Conservation (phyloP, 2,888 invertebrate genomes). For the Tinea pellionella region DNA sequence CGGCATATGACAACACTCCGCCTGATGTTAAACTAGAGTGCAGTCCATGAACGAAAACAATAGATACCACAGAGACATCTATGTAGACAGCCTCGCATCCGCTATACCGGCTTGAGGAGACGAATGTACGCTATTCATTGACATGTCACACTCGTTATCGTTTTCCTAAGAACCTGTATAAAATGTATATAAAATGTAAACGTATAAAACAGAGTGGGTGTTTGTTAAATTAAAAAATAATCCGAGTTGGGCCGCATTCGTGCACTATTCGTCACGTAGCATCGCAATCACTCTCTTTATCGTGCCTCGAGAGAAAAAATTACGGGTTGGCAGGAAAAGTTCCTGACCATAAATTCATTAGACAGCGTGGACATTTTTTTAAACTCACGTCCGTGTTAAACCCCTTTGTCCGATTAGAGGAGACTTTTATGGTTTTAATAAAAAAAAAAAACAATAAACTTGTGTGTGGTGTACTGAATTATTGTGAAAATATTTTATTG, state of each 20-base stretch:
- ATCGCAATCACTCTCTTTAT: slow-evolving; percentile 52
- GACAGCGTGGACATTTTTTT: slow-evolving; percentile 55
- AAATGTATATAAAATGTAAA: neutral
- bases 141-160: too few relatives aligned
- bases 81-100: too few relatives aligned
- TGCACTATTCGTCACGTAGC: slow-evolving; percentile 41
- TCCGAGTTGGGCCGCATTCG: neutral
- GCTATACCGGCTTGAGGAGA: too few relatives aligned
- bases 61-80: too few relatives aligned
- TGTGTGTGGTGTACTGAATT: too few relatives aligned
- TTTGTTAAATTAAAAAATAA: slow-evolving; percentile 15
- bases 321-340: slow-evolving; percentile 46
- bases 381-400: slow-evolving; percentile 43
- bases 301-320: slow-evolving; percentile 52
- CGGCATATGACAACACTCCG: too few relatives aligned
- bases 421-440: neutral
- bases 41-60: too few relatives aligned
- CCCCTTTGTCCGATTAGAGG: neutral
- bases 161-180: neutral
- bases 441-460: too few relatives aligned
- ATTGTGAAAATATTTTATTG: too few relatives aligned
- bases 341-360: slow-evolving; percentile 70
- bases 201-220: slow-evolving; percentile 8
- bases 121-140: too few relatives aligned
- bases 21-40: too few relatives aligned